Evolutionary conservation across 1,140 invertebrate genomes (phyloP), one percentile per base, ranked within the genome.

Genomic region (Aphelinus atriplicis): DNA sequence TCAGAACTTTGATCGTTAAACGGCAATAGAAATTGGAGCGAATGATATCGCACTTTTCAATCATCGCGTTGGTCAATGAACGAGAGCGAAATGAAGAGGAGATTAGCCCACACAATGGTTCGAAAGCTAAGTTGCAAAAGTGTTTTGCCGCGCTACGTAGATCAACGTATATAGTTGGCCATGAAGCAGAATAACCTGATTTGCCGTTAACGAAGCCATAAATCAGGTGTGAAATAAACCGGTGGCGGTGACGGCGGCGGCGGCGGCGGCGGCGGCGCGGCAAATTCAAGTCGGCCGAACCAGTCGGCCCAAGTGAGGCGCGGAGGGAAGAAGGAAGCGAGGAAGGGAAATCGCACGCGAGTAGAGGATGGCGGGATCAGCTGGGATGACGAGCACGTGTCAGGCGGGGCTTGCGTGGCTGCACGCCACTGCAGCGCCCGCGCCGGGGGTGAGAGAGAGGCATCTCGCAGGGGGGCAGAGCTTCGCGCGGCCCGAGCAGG

Each of bases 331-430:
- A 6, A 42, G 3, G 55, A 5, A 51, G 51, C 6, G 53, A 1
- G 42, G 51, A 3, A 26, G 7, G 48, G 62, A 62, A 50, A 60
- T 63, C 75, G 80, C 80, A 81, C 80, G 80, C 78, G 73, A 81
- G 80, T 51, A 3, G 4, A 26, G n/a, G n/a, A 26, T 7, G 26
- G 51, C 50, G 63, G n/a, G 47, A 48, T 7, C 63, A 53, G 47
- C 50, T 50, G 61, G 45, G 61, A 63, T 63, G 61, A 63, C 48
- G 61, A 43, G 48, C 61, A 63, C 61, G 61, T 63, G 61, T 63
- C 61, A 26, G 26, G 26, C 26, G 26, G 26, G 26, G 26, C 26
- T 26, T 26, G 26, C 26, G 26, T 26, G 26, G 26, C 26, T 26
- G 26, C 26, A 26, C 26, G 26, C 26, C 26, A 26, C 26, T 26